Evolutionary conservation across 2,797 vertebrate species (phyloP).

Genomic region (Lepus oiostolus): DNA sequence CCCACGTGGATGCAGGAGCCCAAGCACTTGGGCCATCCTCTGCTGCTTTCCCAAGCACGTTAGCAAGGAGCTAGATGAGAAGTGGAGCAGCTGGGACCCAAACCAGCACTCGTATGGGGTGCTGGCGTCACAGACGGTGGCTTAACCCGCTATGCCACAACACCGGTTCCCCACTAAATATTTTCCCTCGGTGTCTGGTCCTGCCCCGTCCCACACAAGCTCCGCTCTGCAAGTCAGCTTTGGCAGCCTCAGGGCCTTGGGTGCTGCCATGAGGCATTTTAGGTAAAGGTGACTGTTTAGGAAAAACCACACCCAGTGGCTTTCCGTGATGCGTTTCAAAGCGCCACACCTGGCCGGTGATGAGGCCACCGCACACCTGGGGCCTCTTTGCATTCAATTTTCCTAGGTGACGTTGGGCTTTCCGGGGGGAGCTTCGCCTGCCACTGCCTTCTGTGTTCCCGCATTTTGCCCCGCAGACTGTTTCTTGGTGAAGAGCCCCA

Average conservation of each 20-base stretch:
- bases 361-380: neutral
- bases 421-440: neutral
- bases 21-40: too few species aligned
- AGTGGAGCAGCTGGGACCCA: too few species aligned
- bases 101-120: too few species aligned
- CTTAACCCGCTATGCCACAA: too few species aligned
- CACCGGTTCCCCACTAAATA: neutral
- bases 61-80: too few species aligned
- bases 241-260: too few species aligned
- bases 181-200: neutral
- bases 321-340: neutral
- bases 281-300: neutral
- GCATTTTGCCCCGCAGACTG: neutral
- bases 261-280: neutral
- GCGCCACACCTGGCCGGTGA: neutral
- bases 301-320: neutral
- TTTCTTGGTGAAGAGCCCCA: neutral
- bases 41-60: too few species aligned
- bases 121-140: too few species aligned
- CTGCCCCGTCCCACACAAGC: neutral
- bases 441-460: neutral
- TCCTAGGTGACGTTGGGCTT: neutral
- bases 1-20: too few species aligned
- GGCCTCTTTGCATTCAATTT: conserved; percentile 66
- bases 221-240: neutral